A percentile compares a stretch with the other conserved stretches of the same genome.
Conservation (phyloP, 2,113 vertebrate species). For the Prunella himalayana region DNA sequence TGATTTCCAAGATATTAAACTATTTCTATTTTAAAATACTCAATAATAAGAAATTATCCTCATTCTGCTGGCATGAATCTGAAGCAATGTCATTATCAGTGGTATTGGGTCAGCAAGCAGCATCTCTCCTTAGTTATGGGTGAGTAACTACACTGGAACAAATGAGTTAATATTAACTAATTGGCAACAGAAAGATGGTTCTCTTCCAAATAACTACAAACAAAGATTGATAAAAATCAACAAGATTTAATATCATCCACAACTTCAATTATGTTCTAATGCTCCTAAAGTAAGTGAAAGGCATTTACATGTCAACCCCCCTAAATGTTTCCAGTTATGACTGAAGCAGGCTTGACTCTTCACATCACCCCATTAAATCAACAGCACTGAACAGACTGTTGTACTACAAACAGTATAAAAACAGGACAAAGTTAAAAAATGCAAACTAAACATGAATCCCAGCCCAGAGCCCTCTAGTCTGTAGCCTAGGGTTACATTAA, state of each 20-base stretch:
- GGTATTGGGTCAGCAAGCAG: constrained; percentile 6
- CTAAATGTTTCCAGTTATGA: constrained; percentile 27
- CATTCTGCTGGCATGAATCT: neutral
- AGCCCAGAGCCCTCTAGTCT: neutral
- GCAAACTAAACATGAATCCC: neutral
- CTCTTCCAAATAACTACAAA: constrained; percentile 44
- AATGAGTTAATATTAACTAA: constrained; percentile 65
- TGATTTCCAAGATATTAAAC: neutral
- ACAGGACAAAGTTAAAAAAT: neutral
- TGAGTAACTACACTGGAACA: constrained; percentile 55
- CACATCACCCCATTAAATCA: constrained; percentile 1
- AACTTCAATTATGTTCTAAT: neutral
- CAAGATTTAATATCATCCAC: constrained; percentile 29
- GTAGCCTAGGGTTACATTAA: neutral
- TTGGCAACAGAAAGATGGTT: constrained; percentile 37
- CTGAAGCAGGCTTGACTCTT: neutral
- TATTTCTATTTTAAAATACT: neutral
- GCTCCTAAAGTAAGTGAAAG: constrained; percentile 32
- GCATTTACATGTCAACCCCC: constrained; percentile 18
- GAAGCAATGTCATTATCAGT: constrained; percentile 10
- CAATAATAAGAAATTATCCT: neutral
- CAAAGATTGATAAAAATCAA: constrained; percentile 65
- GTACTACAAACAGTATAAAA: neutral
- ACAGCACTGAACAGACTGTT: neutral
- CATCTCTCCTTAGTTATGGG: constrained; percentile 38